Evolutionary conservation across 1,140 invertebrate genomes (phyloP), one percentile per base, ranked within the genome.

Genomic region (Lasioglossum baleicum): DNA sequence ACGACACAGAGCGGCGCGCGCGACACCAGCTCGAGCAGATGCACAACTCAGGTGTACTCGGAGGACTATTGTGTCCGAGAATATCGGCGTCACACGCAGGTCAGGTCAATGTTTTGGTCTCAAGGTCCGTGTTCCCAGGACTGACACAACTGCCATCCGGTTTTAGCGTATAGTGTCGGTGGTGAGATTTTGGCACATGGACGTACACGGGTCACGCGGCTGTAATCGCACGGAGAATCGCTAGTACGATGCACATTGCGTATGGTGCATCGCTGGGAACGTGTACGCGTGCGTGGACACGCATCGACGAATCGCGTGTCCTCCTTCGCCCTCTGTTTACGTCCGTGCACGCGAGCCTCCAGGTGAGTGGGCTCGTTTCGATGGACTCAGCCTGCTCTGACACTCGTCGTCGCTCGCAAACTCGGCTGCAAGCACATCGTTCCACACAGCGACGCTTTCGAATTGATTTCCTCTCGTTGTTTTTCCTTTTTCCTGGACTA

Each of bases 261-360:
- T 61, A 73, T 22, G 61, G 48, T 26, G 20, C 56, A 8, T 48
- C n/a, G 64, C 4, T 31, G 20, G n/a, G 44, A 58, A 73, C n/a
- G 26, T 75, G 53, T 82, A 82, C 76, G 80, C 67, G 61, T 77
- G 80, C 80, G 80, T 78, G 68, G 56, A 74, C 70, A 78, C 40
- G 76, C 71, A 70, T 35, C 42, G 31, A 65, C 68, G 74, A 74
- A 74, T 82, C 70, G 75, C 75, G 69, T 67, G 75, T 67, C 67
- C 64, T 73, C 56, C 20, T 82, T 71, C 74, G 8, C 68, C 60
- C 68, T 70, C 40, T 79, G 78, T 80, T 80, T 75, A 80, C 64
- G 66, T 53, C 40, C 48, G 63, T 74, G 42, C 53, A 68, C 71
- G 71, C 71, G 53, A 75, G 73, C 74, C 65, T 22, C 72, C 48